Evolutionary conservation across 2,888 invertebrate species (phyloP).

Genomic region (Selenia dentaria): DNA sequence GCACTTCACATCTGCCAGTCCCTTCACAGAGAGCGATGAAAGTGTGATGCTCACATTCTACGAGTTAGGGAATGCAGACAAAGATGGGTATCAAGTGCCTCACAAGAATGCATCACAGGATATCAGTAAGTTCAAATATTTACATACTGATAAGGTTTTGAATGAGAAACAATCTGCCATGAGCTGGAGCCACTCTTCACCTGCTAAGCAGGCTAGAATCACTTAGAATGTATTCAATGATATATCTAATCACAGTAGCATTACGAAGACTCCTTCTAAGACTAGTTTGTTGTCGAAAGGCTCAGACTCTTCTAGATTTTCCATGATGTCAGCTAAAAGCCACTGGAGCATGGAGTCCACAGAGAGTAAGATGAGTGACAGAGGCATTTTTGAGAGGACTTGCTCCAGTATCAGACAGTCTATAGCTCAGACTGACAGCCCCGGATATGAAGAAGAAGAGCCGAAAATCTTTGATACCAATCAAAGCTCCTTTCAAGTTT

Average conservation of each 20-base stretch:
- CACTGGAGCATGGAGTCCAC: slow-evolving; percentile 62
- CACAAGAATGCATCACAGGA: slow-evolving; percentile 46
- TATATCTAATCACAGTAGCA: slow-evolving; percentile 57
- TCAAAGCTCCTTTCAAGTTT: slow-evolving; percentile 80
- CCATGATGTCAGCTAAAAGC: slow-evolving; percentile 56
- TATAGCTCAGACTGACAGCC: slow-evolving; percentile 50
- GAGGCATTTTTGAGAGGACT: slow-evolving; percentile 51
- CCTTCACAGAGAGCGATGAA: slow-evolving; percentile 78
- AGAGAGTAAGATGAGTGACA: slow-evolving; percentile 50
- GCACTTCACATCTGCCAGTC: slow-evolving; percentile 73
- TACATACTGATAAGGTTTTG: slow-evolving; percentile 64
- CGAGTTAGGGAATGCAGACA: slow-evolving; percentile 66
- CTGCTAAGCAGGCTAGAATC: slow-evolving; percentile 69
- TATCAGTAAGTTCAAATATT: slow-evolving; percentile 74
- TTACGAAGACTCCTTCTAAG: slow-evolving; percentile 74
- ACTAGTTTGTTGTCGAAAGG: slow-evolving; percentile 63
- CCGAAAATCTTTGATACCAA: slow-evolving; percentile 69
- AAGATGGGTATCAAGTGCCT: slow-evolving; percentile 53
- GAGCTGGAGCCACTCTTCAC: slow-evolving; percentile 68
- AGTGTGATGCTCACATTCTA: slow-evolving; percentile 79
- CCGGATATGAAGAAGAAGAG: slow-evolving; percentile 69
- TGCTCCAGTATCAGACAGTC: slow-evolving; percentile 52
- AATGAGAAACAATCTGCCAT: slow-evolving; percentile 64
- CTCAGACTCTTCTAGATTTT: slow-evolving; percentile 59
- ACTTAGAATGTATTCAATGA: slow-evolving; percentile 59